Evolutionary conservation across 2,113 vertebrate genomes (phyloP).

Genomic region (Heterocephalus glaber): DNA sequence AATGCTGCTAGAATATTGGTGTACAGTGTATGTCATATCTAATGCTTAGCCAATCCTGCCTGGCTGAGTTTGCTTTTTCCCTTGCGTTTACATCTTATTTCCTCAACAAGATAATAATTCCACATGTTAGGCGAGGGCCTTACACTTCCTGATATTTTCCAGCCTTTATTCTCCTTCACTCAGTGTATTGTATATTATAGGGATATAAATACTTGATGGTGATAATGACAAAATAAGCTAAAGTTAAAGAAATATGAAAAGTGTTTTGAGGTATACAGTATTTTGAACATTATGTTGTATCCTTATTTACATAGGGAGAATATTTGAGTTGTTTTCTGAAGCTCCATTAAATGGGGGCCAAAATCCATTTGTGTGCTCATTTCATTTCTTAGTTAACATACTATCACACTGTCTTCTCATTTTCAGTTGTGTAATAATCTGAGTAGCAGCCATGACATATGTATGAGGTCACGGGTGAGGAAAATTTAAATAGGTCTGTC

Average conservation of each 20-base stretch:
- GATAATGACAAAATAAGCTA: neutral
- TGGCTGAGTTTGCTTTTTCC: neutral
- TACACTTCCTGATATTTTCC: neutral
- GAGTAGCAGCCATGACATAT: neutral
- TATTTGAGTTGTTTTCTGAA: constrained; percentile 7
- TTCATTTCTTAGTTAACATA: neutral
- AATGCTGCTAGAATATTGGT: neutral
- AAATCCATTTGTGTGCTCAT: neutral
- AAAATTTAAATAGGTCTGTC: neutral
- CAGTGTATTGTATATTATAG: neutral
- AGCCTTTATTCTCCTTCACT: neutral
- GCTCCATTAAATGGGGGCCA: neutral
- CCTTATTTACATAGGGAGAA: neutral
- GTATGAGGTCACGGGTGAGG: neutral
- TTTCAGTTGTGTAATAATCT: neutral
- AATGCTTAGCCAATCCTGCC: neutral
- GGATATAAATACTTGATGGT: neutral
- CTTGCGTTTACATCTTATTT: neutral
- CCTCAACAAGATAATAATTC: neutral
- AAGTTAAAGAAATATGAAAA: constrained; percentile 36
- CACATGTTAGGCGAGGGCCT: neutral
- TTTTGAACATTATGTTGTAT: constrained; percentile 22
- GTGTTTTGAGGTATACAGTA: neutral
- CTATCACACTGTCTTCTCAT: neutral
- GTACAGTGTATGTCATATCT: neutral